Conservation (phyloP, 2,888 invertebrate genomes). For the Standfussiana lucernea region DNA sequence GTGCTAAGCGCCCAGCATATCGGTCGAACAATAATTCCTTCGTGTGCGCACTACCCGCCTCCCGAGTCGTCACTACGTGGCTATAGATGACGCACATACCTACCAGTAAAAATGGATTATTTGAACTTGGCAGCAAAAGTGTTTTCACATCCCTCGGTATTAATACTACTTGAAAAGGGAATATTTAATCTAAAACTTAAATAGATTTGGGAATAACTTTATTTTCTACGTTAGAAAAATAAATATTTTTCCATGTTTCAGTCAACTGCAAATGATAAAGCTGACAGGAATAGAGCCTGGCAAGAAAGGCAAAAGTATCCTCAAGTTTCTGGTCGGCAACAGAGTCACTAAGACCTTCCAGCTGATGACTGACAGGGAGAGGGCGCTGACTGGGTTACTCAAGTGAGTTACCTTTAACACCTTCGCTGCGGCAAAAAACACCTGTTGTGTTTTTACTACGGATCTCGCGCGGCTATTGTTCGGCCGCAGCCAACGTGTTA, state of each 20-base stretch:
- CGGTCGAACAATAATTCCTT: too few relatives aligned
- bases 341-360: constrained; percentile 92
- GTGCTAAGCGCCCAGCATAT: too few relatives aligned
- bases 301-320: constrained; percentile 92
- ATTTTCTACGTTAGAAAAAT: neutral
- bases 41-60: too few relatives aligned
- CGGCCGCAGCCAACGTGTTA: too few relatives aligned
- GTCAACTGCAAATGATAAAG: constrained; percentile 92
- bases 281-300: constrained; percentile 93
- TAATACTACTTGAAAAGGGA: constrained; percentile 1
- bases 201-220: neutral
- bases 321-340: constrained; percentile 94
- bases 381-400: constrained; percentile 92
- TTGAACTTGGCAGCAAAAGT: too few relatives aligned
- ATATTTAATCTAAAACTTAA: neutral
- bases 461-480: too few relatives aligned
- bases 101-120: too few relatives aligned
- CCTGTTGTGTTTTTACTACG: too few relatives aligned
- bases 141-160: too few relatives aligned
- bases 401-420: constrained; percentile 79
- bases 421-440: too few relatives aligned
- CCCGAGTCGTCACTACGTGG: too few relatives aligned
- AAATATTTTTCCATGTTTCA: constrained; percentile 67
- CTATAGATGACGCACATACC: too few relatives aligned
- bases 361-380: constrained; percentile 92